phyloP scores from a whole-genome alignment of 2,113 vertebrate species.

The Heliornis fulica region DNA sequence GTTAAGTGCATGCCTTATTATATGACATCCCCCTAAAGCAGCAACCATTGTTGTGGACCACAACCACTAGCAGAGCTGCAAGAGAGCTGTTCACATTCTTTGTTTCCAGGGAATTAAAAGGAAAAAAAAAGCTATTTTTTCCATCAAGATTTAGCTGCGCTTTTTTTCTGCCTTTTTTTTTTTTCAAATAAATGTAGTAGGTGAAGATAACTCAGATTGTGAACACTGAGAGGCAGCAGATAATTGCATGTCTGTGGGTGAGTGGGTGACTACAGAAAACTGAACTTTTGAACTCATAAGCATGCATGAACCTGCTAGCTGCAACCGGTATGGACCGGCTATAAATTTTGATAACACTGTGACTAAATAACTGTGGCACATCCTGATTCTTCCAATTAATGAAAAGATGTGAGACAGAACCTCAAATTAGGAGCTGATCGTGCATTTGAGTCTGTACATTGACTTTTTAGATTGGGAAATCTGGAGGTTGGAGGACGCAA shows the following conservation, averaged over 20 bases:
- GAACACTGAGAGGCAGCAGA: constrained; percentile 1
- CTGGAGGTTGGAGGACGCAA: not conserved
- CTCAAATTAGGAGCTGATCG: not conserved
- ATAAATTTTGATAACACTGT: not conserved
- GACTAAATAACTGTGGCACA: not conserved
- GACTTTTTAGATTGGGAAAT: not conserved
- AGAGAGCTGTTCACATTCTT: not conserved
- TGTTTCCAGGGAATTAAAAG: not conserved
- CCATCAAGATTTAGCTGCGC: not conserved
- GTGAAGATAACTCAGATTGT: not conserved
- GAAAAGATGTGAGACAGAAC: not conserved
- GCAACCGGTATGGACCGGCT: not conserved
- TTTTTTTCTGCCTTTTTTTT: too few relatives aligned
- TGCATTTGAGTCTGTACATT: not conserved
- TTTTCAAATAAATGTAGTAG: not conserved
- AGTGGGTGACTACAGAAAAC: constrained; percentile 12
- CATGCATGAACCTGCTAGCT: not conserved
- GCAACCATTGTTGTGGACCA: not conserved
- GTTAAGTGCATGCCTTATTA: not conserved
- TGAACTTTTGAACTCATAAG: constrained; percentile 51
- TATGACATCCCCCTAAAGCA: not conserved
- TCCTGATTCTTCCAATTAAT: not conserved
- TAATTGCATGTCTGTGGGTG: not conserved
- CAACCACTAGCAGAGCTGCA: not conserved
- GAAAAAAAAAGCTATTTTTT: not conserved